A percentile compares a stretch with the other conserved stretches of the same genome.
Evolutionary conservation across 2,888 invertebrate genomes (phyloP).

Genomic region (Galeruca laticollis): DNA sequence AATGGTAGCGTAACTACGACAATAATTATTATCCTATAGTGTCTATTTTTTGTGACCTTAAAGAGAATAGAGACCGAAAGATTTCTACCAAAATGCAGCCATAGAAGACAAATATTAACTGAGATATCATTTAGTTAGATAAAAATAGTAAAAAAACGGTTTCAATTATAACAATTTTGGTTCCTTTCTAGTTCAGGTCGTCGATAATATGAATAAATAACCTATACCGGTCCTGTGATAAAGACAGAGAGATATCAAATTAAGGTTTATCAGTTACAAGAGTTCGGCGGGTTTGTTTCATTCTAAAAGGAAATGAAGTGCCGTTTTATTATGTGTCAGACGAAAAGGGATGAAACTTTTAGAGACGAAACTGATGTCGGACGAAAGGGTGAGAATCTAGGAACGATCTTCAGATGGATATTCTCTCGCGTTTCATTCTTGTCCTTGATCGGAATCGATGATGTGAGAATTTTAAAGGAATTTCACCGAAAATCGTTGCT

Average conservation of each 20-base stretch:
- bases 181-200: too few species aligned
- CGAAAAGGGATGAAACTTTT: slow-evolving; percentile 20
- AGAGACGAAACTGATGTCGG: slow-evolving; percentile 16
- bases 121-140: too few species aligned
- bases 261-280: slow-evolving; percentile 20
- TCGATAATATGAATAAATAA: neutral
- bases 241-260: slow-evolving; percentile 9
- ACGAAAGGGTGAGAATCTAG: slow-evolving; percentile 22
- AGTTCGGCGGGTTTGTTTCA: slow-evolving; percentile 21
- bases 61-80: too few species aligned
- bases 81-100: too few species aligned
- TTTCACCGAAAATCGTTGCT: slow-evolving; percentile 5
- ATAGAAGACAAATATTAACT: too few species aligned
- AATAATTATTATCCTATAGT: too few species aligned
- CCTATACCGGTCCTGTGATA: neutral
- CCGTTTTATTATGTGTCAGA: slow-evolving; percentile 18
- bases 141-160: too few species aligned
- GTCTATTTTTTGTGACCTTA: too few species aligned
- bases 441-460: slow-evolving; percentile 19
- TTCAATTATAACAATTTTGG: too few species aligned
- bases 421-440: slow-evolving; percentile 9
- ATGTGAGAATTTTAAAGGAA: slow-evolving; percentile 19
- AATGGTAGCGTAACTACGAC: too few species aligned
- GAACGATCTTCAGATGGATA: slow-evolving; percentile 15
- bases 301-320: slow-evolving; percentile 23